phyloP scores from a whole-genome alignment of 92 coral and sea anemone genomes.

The Ricordea florida region DNA sequence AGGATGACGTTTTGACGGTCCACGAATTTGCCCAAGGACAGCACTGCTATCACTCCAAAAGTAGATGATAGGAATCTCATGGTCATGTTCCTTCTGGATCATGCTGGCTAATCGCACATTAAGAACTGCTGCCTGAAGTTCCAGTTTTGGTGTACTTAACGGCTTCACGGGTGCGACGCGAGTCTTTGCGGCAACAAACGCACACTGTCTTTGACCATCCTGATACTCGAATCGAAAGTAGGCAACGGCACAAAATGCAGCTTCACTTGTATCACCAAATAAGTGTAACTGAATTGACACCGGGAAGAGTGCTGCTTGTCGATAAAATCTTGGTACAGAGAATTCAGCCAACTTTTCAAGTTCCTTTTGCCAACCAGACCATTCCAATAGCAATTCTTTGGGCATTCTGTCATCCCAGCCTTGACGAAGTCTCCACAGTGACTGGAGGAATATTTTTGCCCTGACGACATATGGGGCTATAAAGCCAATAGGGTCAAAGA shows the following conservation, averaged over 20 bases:
- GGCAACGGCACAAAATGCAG: conserved; percentile 25
- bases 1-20: too few species aligned
- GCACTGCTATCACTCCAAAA: too few species aligned
- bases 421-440: not conserved
- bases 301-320: not conserved
- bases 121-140: too few species aligned
- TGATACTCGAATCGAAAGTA: conserved; percentile 30
- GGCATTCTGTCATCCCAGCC: not conserved
- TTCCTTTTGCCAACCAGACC: not conserved
- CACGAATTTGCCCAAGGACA: too few species aligned
- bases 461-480: too few species aligned
- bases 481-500: too few species aligned
- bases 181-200: conserved; percentile 14
- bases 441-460: too few species aligned
- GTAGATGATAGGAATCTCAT: too few species aligned
- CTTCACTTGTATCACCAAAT: conserved; percentile 21
- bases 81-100: too few species aligned
- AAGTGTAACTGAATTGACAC: conserved; percentile 19
- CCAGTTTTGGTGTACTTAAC: too few species aligned
- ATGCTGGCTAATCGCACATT: too few species aligned
- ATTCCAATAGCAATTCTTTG: not conserved
- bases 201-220: conserved; percentile 16
- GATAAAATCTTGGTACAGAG: conserved; percentile 27
- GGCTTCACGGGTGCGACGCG: conserved; percentile 18
- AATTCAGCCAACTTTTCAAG: not conserved